A percentile compares a stretch with the other conserved stretches of the same genome.
Evolutionary conservation across 2,888 invertebrate genomes (phyloP).

Genomic region (Cephus pygmeus): DNA sequence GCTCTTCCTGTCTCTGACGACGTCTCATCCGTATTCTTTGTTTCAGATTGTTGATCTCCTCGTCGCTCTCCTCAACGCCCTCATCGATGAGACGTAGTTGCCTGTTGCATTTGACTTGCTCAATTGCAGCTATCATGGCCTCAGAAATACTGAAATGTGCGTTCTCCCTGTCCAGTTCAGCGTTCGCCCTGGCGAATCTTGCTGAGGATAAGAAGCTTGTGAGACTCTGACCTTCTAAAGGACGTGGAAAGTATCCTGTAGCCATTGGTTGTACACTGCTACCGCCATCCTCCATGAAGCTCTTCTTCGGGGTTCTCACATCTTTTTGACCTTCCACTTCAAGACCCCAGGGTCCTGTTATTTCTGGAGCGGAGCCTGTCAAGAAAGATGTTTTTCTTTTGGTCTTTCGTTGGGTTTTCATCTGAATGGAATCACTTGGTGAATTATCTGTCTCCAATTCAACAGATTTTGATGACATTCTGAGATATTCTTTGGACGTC

Average conservation of each 20-base stretch:
- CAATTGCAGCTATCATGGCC: constrained; percentile 85
- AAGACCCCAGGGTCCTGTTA: constrained; percentile 48
- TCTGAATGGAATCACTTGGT: constrained; percentile 29
- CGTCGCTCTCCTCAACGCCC: constrained; percentile 72
- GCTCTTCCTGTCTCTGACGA: constrained; percentile 68
- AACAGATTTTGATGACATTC: constrained; percentile 4
- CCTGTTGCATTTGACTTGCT: constrained; percentile 75
- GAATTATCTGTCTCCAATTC: constrained; percentile 14
- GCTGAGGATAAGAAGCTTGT: constrained; percentile 79
- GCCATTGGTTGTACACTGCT: constrained; percentile 72
- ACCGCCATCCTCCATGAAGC: constrained; percentile 72
- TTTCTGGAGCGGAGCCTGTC: constrained; percentile 53
- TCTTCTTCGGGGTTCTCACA: constrained; percentile 67
- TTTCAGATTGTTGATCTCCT: constrained; percentile 74
- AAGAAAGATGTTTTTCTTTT: constrained; percentile 41
- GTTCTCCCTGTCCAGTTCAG: constrained; percentile 85
- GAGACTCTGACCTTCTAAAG: constrained; percentile 77
- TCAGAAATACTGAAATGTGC: constrained; percentile 88
- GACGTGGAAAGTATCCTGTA: constrained; percentile 72
- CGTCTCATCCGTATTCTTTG: constrained; percentile 73
- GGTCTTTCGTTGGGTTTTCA: constrained; percentile 26
- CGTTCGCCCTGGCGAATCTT: constrained; percentile 77
- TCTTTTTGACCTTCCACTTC: constrained; percentile 66
- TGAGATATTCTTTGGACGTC: constrained; percentile 24
- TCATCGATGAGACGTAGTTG: constrained; percentile 67